A percentile compares a stretch with the other conserved stretches of the same genome.
phyloP scores from a whole-genome alignment of 2,888 invertebrate species.

The Mesodorylaimus sp. region DNA sequence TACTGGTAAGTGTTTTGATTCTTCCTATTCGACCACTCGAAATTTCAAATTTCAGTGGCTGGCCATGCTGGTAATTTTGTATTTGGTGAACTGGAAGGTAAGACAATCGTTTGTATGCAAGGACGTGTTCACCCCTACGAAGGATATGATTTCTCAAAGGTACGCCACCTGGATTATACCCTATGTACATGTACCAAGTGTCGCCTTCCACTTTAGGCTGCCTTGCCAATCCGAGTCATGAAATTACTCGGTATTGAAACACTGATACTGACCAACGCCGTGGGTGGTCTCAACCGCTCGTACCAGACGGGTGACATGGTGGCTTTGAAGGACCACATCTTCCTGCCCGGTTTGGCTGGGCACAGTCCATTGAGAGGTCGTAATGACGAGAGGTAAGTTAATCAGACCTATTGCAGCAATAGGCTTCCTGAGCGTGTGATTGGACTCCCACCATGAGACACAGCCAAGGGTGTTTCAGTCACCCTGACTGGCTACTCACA shows the following conservation, averaged over 20 bases:
- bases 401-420: too few relatives aligned
- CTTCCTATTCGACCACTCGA: too few relatives aligned
- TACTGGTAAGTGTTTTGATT: too few relatives aligned
- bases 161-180: too few relatives aligned
- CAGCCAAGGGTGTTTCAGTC: too few relatives aligned
- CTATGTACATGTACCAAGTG: constrained; percentile 10
- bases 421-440: too few relatives aligned
- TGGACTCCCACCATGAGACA: too few relatives aligned
- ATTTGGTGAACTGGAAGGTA: constrained; percentile 60
- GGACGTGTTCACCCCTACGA: constrained; percentile 94
- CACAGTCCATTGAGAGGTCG: constrained; percentile 77
- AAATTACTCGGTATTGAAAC: constrained; percentile 72
- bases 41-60: constrained; percentile 61
- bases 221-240: constrained; percentile 72
- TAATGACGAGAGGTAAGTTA: constrained; percentile 69
- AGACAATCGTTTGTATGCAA: constrained; percentile 82
- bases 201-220: too few relatives aligned
- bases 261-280: constrained; percentile 84
- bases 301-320: constrained; percentile 85
- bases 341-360: constrained; percentile 85
- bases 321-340: constrained; percentile 91
- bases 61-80: constrained; percentile 81
- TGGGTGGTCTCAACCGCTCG: constrained; percentile 72
- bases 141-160: constrained; percentile 77
- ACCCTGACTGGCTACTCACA: too few relatives aligned